Percentiles rank a stretch among this genome's conserved stretches.
These are phyloP conservation scores for Drosophila truncata DNA, from an alignment of 1,140 invertebrate genomes.

Conservation along the genomic window DNA sequence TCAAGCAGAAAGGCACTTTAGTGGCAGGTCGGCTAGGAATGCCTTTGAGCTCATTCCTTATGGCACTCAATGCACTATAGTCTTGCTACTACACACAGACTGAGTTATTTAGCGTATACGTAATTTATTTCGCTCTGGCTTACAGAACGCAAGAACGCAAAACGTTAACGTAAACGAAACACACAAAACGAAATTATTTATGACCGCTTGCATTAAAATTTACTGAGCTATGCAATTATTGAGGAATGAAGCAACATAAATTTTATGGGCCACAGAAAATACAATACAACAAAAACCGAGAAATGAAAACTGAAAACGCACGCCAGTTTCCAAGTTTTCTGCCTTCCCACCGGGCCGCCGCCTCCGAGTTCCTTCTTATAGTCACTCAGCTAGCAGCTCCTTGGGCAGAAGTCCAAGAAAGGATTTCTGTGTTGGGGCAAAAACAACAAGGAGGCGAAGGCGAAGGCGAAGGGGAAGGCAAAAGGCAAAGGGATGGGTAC, in stretches of 20 bases:
- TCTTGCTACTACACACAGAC: constrained; percentile 34
- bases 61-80: constrained; percentile 34
- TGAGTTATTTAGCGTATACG: constrained; percentile 74
- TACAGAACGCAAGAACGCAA: constrained; percentile 24
- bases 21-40: constrained; percentile 60
- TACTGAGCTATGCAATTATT: constrained; percentile 84
- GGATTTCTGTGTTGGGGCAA: constrained; percentile 55
- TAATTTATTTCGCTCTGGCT: constrained; percentile 72
- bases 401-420: constrained; percentile 55
- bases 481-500: constrained; percentile 8
- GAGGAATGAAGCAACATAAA: constrained; percentile 82
- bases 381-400: constrained; percentile 34
- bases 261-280: constrained; percentile 71
- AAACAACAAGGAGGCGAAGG: constrained; percentile 30
- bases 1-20: constrained; percentile 78
- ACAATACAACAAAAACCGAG: constrained; percentile 11
- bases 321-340: constrained; percentile 37
- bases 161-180: constrained; percentile 41
- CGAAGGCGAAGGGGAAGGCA: neutral
- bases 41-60: constrained; percentile 53
- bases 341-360: neutral
- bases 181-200: constrained; percentile 80
- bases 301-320: constrained; percentile 44
- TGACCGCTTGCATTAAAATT: constrained; percentile 84
- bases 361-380: constrained; percentile 6